These are phyloP conservation scores for Gymnocheta viridis DNA, from an alignment of 2,888 invertebrate genomes.

Conservation along the genomic window DNA sequence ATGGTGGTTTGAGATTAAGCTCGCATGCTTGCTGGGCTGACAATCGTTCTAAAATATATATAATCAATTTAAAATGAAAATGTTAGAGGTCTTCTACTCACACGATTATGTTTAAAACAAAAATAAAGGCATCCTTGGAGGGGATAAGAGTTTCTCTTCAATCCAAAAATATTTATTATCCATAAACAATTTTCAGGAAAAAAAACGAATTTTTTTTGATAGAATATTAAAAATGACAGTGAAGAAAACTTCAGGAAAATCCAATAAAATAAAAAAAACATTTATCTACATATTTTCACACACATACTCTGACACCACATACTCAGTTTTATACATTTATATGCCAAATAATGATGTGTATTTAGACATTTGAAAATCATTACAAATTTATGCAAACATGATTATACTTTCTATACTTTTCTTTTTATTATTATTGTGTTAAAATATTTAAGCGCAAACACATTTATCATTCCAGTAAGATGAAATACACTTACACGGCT, in stretches of 20 bases:
- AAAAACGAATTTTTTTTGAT: background rate
- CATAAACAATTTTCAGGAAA: conserved; percentile 39
- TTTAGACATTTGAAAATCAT: conserved; percentile 54
- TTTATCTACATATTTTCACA: background rate
- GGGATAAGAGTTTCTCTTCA: background rate
- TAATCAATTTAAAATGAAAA: no score
- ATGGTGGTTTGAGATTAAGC: no score
- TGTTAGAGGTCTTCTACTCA: background rate
- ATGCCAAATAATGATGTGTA: conserved; percentile 34
- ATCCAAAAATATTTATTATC: conserved; percentile 27
- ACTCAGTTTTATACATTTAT: background rate
- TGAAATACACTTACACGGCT: background rate
- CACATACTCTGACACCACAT: background rate
- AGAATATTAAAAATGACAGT: background rate
- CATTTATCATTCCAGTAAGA: background rate
- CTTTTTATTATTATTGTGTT: conserved; percentile 40
- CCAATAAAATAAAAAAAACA: background rate
- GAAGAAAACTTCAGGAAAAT: background rate
- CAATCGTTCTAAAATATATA: no score
- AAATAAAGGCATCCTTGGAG: background rate
- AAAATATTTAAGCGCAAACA: conserved; percentile 31
- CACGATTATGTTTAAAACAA: background rate
- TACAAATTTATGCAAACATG: conserved; percentile 69
- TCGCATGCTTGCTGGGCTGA: no score
- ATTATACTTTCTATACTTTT: conserved; percentile 15